Evolutionary conservation across 37 sponge, comb jelly and placozoan species (phyloP).

Genomic region (Halichondria panicea): DNA sequence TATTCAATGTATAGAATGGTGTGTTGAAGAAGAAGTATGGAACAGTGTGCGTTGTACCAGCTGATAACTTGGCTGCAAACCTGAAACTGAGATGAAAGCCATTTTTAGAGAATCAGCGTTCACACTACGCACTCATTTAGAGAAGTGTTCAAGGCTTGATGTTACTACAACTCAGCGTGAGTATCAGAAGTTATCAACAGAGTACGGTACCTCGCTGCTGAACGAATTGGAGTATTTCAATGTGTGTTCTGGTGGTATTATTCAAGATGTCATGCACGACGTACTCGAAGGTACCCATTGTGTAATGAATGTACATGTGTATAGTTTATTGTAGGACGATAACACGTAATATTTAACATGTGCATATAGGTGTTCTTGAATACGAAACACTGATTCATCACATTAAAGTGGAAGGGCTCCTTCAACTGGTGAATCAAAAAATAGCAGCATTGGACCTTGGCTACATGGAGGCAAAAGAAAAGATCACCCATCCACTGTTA

Average conservation of each 20-base stretch:
- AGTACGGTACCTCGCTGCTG: background rate
- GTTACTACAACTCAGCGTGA: background rate
- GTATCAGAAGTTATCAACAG: background rate
- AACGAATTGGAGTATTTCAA: background rate
- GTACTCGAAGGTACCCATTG: background rate
- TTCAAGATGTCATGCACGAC: background rate
- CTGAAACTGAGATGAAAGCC: background rate
- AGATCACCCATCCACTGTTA: conserved; percentile 30
- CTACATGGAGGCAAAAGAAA: conserved; percentile 22
- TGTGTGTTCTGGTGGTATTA: background rate
- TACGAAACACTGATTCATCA: background rate
- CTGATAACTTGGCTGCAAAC: background rate
- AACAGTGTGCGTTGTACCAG: background rate
- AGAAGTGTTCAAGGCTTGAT: background rate
- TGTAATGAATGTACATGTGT: background rate
- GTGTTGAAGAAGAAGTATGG: background rate
- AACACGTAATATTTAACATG: background rate
- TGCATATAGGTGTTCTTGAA: background rate
- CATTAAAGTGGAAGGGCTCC: background rate
- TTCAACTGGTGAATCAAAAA: too few species aligned
- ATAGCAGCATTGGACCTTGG: conserved; percentile 18
- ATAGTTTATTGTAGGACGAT: background rate
- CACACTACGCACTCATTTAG: background rate
- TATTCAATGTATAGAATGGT: background rate
- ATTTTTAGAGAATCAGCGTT: background rate